Evolutionary conservation across 2,797 vertebrate genomes (phyloP).

Genomic region (Lacerta agilis): DNA sequence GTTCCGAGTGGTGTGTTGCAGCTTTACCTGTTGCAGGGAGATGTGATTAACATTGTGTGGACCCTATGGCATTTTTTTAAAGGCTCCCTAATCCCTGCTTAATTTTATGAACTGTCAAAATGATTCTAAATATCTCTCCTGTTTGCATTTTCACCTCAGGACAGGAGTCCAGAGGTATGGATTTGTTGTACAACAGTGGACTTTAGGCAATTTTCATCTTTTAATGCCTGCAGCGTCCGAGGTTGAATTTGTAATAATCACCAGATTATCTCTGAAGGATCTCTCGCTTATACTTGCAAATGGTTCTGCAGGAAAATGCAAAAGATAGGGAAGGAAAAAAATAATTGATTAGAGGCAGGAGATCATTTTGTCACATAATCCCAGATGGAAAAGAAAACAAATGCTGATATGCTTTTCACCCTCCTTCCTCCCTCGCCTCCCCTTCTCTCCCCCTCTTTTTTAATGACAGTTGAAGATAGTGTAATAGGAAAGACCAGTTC

Average conservation of each 20-base stretch:
- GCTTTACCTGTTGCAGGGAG: conserved; percentile 76
- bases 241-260: conserved; percentile 79
- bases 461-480: conserved; percentile 58
- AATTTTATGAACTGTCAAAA: conserved; percentile 84
- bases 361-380: conserved; percentile 75
- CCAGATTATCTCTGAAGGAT: conserved; percentile 82
- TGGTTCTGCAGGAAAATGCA: conserved; percentile 75
- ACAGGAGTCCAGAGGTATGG: conserved; percentile 79
- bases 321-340: conserved; percentile 66
- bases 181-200: conserved; percentile 77
- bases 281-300: conserved; percentile 76
- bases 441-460: conserved; percentile 42
- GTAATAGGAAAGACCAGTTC: conserved; percentile 5
- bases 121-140: conserved; percentile 79
- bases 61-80: conserved; percentile 75
- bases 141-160: conserved; percentile 82
- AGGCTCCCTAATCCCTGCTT: conserved; percentile 81
- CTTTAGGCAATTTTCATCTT: conserved; percentile 83
- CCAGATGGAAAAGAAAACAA: conserved; percentile 71
- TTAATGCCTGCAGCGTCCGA: conserved; percentile 72
- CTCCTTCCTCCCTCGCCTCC: neutral
- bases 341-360: conserved; percentile 76
- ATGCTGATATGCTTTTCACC: conserved; percentile 30
- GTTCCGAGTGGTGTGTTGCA: conserved; percentile 27
- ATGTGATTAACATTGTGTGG: conserved; percentile 62